A percentile compares a stretch with the other conserved stretches of the same genome.
Conservation (phyloP, 2,113 vertebrate genomes). For the Chaetops frenatus region DNA sequence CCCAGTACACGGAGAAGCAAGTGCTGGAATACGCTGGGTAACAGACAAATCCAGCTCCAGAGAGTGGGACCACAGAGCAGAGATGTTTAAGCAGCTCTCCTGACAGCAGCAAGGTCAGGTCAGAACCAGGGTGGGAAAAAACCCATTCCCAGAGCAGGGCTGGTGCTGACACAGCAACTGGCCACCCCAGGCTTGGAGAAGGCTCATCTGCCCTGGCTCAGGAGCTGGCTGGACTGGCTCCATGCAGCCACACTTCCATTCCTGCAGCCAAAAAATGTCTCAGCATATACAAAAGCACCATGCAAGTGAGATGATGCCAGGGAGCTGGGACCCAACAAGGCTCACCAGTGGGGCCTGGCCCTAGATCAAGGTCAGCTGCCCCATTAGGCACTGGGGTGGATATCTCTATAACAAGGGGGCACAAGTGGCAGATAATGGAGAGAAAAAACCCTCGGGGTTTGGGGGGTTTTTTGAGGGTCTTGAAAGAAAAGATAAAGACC, state of each 20-base stretch:
- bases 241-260: rapidly evolving
- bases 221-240: neutral
- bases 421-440: neutral
- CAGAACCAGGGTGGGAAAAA: neutral
- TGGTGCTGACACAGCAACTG: neutral
- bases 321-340: neutral
- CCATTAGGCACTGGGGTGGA: neutral
- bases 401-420: neutral
- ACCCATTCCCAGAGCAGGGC: neutral
- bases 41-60: neutral
- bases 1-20: rapidly evolving
- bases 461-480: neutral
- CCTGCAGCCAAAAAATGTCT: neutral
- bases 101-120: neutral
- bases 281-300: neutral
- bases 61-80: neutral
- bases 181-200: rapidly evolving
- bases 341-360: neutral
- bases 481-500: neutral
- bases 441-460: neutral
- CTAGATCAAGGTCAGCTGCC: neutral
- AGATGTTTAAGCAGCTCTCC: neutral
- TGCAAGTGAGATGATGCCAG: rapidly evolving
- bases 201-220: neutral
- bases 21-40: rapidly evolving